Base-by-base conservation (phyloP, 2,888 invertebrate species). In the Napeogenes sylphis region DNA sequence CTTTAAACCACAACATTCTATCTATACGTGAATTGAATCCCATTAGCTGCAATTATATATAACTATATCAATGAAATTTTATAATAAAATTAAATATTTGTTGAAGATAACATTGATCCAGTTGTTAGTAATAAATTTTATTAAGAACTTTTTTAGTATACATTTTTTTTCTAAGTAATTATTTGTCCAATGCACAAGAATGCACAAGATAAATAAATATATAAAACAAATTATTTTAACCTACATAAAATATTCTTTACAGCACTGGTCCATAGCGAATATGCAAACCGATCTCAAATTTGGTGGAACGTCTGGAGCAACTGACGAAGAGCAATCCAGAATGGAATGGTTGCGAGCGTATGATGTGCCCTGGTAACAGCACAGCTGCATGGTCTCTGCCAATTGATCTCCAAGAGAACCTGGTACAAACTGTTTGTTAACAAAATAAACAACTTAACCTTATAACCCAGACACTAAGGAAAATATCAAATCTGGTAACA, bases 221-320 rank as follows among this genome's bases (percentile, higher is more conserved):
- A 30, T 45, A 35, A n/a, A 35, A 8, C n/a, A 55, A 38, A 12
- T 14, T 14, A 10, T 10, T 8, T 8, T 30, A 45, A 78, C 87
- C 83, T 67, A 89, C 90, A 74, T 75, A 64, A 78, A 83, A 63
- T 85, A 87, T 46, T 87, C 86, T 58, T 79, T 82, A 64, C 90
- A 90, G 73, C 90, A 90, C 54, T 85, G 80, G 4, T 81, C 77
- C 73, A 85, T 84, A 0, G 86, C 86, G 47, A 84, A 77, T 8
- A 77, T 69, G 62, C 90, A 90, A 33, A 89, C 69, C 0, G 80
- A 68, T 0, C 71, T 73, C 14, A 83, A 80, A 0, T 64, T 67
- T 0, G 74, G 51, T 0, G 83, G 75, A 0, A 90, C 78, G 4
- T 79, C 79, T 0, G 80, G 77, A 0, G 84, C 82, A 0, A 77